Conservation (phyloP, 2,797 vertebrate genomes). For the Ispidina lecontei region DNA sequence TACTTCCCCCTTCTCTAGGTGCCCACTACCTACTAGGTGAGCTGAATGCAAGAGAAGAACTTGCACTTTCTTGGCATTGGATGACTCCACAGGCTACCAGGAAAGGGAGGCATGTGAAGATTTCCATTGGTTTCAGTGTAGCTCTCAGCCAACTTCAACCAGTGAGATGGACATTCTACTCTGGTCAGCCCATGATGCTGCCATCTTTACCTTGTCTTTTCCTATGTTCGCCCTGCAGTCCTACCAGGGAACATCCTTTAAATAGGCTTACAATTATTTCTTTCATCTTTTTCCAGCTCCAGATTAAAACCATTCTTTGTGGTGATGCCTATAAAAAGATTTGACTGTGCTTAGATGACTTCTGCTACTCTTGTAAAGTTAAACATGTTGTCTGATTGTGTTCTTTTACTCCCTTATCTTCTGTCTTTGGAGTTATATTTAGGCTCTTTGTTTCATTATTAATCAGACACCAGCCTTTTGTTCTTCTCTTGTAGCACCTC, state of each 20-base stretch:
- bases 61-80: not conserved
- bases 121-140: not conserved
- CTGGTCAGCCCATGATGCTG: not conserved
- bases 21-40: not conserved
- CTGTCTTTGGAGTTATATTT: not conserved
- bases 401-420: not conserved
- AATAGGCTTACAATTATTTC: not conserved
- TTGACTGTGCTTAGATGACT: not conserved
- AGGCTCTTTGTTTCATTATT: conserved; percentile 30
- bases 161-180: not conserved
- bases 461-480: not conserved
- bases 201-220: not conserved
- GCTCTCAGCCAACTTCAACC: not conserved
- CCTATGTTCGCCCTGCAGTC: not conserved
- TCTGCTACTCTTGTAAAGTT: not conserved
- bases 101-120: not conserved
- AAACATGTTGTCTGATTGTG: not conserved
- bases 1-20: conserved; percentile 2
- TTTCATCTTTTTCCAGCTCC: not conserved
- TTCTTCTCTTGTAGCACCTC: not conserved
- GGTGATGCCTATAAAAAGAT: not conserved
- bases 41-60: not conserved
- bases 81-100: not conserved
- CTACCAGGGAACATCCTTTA: not conserved
- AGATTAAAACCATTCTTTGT: not conserved